A percentile compares a stretch with the other conserved stretches of the same genome.
Conservation (phyloP, 1,140 invertebrate genomes). For the Drosophila biarmipes region DNA sequence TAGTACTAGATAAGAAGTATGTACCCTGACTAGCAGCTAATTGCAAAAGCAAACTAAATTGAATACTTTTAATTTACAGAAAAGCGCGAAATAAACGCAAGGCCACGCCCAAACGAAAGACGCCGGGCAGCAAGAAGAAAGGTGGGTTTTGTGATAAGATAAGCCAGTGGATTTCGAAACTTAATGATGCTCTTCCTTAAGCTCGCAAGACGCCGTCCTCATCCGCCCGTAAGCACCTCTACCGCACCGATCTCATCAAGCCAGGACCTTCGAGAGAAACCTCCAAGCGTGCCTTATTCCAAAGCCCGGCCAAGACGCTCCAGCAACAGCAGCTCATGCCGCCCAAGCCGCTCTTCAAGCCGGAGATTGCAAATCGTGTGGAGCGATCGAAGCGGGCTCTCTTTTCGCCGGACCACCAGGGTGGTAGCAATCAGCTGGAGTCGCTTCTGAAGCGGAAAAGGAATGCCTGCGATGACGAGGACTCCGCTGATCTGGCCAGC, state of each 20-base stretch:
- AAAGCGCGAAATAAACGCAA: conserved; percentile 75
- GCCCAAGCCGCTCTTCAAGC: conserved; percentile 68
- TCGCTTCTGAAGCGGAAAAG: conserved; percentile 75
- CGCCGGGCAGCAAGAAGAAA: conserved; percentile 82
- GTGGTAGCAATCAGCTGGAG: conserved; percentile 64
- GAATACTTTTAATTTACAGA: conserved; percentile 21
- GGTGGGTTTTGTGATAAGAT: conserved; percentile 35
- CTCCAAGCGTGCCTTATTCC: conserved; percentile 87
- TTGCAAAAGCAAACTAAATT: not conserved
- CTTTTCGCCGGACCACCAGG: conserved; percentile 79
- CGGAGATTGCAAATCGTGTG: conserved; percentile 79
- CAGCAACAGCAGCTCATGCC: conserved; percentile 64
- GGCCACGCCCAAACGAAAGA: conserved; percentile 79
- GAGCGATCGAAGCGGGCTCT: conserved; percentile 86
- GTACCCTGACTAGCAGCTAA: not conserved
- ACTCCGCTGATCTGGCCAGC: conserved; percentile 63
- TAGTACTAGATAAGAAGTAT: conserved; percentile 78
- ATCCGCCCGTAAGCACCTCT: conserved; percentile 84
- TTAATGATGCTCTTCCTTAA: not conserved
- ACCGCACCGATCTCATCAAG: conserved; percentile 72
- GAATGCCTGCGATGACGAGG: conserved; percentile 63
- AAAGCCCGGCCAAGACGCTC: conserved; percentile 85
- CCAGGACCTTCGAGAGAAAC: conserved; percentile 75
- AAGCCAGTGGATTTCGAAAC: not conserved
- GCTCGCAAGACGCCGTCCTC: conserved; percentile 84